Evolutionary conservation across 2,888 invertebrate genomes (phyloP).

Genomic region (Mechanitis mazaeus): DNA sequence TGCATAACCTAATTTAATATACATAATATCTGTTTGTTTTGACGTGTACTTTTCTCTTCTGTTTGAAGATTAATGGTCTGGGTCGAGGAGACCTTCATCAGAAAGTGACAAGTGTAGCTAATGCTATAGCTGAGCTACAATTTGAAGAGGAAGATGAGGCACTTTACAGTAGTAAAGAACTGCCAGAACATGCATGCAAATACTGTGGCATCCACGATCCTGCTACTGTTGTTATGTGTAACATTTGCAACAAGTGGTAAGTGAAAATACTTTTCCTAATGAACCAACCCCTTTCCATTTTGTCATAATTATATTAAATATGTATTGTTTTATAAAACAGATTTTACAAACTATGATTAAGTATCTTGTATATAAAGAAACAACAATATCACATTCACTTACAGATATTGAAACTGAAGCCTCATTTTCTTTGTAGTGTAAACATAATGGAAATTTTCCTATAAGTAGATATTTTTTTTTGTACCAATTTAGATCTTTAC

Average conservation of each 20-base stretch:
- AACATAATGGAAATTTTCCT: too few species aligned
- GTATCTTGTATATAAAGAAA: too few species aligned
- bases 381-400: background rate
- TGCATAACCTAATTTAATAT: conserved; percentile 47
- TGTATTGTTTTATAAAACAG: too few species aligned
- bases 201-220: conserved; percentile 99
- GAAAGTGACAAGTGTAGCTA: conserved; percentile 83
- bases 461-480: too few species aligned
- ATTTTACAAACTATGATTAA: too few species aligned
- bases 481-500: too few species aligned
- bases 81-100: conserved; percentile 76
- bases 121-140: conserved; percentile 90
- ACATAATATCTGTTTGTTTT: conserved; percentile 29
- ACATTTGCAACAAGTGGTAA: conserved; percentile 97
- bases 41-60: conserved; percentile 18
- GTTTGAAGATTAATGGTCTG: conserved; percentile 82
- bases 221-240: conserved; percentile 98
- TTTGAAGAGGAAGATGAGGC: conserved; percentile 98
- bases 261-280: conserved; percentile 26
- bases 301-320: too few species aligned
- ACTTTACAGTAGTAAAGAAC: conserved; percentile 88
- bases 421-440: too few species aligned
- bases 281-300: too few species aligned
- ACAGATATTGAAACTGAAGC: too few species aligned
- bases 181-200: conserved; percentile 98